phyloP scores from a whole-genome alignment of 2,113 vertebrate genomes.

The Aldabrachelys gigantea region DNA sequence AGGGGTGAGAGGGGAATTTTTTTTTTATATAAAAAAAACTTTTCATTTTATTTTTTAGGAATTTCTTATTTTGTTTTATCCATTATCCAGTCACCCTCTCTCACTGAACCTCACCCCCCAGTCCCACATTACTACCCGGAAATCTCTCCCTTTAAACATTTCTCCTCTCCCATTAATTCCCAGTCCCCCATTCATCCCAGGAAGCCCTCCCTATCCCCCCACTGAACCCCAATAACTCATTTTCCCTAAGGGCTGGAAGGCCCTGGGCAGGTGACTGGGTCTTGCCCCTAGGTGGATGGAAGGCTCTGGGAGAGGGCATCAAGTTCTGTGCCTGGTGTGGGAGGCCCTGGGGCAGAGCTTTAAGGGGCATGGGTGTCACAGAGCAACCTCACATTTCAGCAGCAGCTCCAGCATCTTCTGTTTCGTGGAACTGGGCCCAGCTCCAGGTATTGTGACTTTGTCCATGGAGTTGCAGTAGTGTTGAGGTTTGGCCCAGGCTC shows the following conservation, averaged over 20 bases:
- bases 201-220: neutral
- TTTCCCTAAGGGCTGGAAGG: neutral
- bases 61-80: neutral
- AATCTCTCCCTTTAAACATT: neutral
- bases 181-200: neutral
- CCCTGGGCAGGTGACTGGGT: no score
- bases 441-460: neutral
- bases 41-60: neutral
- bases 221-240: neutral
- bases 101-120: neutral
- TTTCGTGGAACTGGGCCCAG: neutral
- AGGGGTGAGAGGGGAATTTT: no score
- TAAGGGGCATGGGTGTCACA: no score
- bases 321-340: no score
- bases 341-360: no score
- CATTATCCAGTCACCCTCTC: neutral
- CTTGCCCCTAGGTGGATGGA: no score
- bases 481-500: neutral
- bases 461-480: neutral
- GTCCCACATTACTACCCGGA: neutral
- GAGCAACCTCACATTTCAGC: neutral
- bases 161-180: neutral
- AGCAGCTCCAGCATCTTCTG: neutral
- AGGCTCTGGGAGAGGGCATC: no score
- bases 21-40: neutral